Evolutionary conservation across 2,888 invertebrate genomes (phyloP), one percentile per base, ranked within the genome.

Genomic region (Argynnis bischoffii): DNA sequence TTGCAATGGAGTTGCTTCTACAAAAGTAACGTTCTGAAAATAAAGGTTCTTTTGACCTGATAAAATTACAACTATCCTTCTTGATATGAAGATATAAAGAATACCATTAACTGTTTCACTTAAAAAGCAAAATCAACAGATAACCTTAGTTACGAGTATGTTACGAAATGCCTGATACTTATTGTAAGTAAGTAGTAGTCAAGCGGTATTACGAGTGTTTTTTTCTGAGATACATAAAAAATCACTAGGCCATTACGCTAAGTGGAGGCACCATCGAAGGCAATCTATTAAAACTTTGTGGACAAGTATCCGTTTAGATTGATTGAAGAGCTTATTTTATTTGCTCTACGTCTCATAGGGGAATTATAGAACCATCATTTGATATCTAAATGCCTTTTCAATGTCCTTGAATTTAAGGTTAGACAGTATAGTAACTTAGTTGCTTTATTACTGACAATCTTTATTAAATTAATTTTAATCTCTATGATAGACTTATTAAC

Each of bases 201-300:
- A 54, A 54, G 46, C 15, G 11, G 41, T 54, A n/a, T 31, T 31
- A 21, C 21, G n/a, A 21, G 14, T n/a, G 31, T 14, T 55, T 16
- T 26, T 48, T 18, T 41, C 57, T 26, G 41, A 16, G 16, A 31
- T 18, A 53, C 14, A 48, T 16, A 67, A 54, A 59, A 26, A 67
- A 51, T 13, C 21, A 41, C 55, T 47, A 51, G 21, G n/a, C 21
- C 60, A 89, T 90, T 87, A 87, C 77, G 78, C 78, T 88, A 84
- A 89, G 89, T 88, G 88, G 82, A 81, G 74, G 74, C 73, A 72
- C 81, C 83, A 82, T 84, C 83, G 82, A 85, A 84, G 81, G 79
- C 86, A 90, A 89, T 90, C 84, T 90, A 88, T 86, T 87, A 87
- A 86, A 87, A 85, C 84, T 85, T 85, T 79, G 82, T 81, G 81